Percentiles rank a stretch among this genome's conserved stretches.
These are phyloP conservation scores for Myiothlypis coronata DNA, from an alignment of 2,797 vertebrate species.

Conservation along the genomic window DNA sequence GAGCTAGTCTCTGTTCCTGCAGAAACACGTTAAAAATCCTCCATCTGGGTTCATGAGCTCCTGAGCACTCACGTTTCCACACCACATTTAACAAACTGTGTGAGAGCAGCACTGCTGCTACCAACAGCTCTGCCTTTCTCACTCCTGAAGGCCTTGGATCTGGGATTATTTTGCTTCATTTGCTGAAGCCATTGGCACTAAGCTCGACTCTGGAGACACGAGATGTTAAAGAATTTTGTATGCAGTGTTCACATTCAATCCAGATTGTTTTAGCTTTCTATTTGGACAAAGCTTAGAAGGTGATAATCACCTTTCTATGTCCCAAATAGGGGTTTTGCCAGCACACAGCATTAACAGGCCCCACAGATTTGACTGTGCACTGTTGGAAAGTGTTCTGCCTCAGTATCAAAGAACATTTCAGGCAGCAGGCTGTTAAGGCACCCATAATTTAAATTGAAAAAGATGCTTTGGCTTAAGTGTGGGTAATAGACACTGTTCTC, in stretches of 20 bases:
- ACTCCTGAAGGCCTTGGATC: background rate
- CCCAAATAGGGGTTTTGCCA: background rate
- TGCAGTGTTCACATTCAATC: background rate
- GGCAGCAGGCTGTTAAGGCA: slow-evolving; percentile 37
- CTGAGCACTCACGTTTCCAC: background rate
- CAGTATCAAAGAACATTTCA: slow-evolving; percentile 26
- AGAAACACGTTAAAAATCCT: background rate
- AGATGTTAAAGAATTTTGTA: background rate
- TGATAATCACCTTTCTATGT: slow-evolving; percentile 52
- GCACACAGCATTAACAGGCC: background rate
- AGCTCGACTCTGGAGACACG: background rate
- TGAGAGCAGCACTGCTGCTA: background rate
- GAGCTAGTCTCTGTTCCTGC: background rate
- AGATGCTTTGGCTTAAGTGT: background rate
- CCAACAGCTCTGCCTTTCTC: background rate
- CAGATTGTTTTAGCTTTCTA: slow-evolving; percentile 32
- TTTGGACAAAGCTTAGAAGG: slow-evolving; percentile 16
- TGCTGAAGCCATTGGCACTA: background rate
- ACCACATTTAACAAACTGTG: accelerated
- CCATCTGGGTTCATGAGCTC: background rate
- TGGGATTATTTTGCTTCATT: slow-evolving; percentile 2
- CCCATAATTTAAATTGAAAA: slow-evolving; percentile 30
- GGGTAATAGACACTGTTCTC: background rate
- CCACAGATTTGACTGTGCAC: slow-evolving; percentile 20
- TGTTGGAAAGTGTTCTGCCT: slow-evolving; percentile 28